Base-by-base conservation (phyloP, 2,888 invertebrate species). In the Phytoseiulus persimilis region DNA sequence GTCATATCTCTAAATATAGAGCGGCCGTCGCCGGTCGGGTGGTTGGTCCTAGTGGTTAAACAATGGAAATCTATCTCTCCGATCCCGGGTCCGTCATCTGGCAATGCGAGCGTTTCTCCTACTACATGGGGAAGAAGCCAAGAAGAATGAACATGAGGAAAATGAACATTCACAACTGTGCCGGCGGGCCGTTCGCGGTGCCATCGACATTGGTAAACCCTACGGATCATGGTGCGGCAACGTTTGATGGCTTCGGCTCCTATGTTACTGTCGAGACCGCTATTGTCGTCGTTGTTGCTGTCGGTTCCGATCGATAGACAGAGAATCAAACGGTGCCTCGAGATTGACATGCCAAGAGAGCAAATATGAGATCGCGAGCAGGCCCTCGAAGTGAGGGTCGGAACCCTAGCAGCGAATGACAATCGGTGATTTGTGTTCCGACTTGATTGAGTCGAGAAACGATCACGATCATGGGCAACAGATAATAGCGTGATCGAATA, bases 61-160 rank as follows among this genome's bases (percentile, higher is more conserved):
- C 87, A 87, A 87, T 87, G 45, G 87, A 87, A 87, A 87, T 87
- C 31, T 87, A 87, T 87, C 87, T 33, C 87, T 1, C 31, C 65
- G 65, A 65, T 65, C 65, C 65, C 18, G 65, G 65, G 65, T 65
- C 65, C 65, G 65, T 65, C 65, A 65, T 65, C 65, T 65, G 65
- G 65, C 65, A 28, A 65, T 65, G 65, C 65, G 65, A 65, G 65
- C 65, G 65, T 46, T 46, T 46, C 46, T 46, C 46, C 46, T 46
- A 46, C 46, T 46, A 46, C 6, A 28, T 11, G 28, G 18, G 18
- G 65, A 65, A 65, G 65, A 65, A 65, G 65, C 65, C 14, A 65
- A 65, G 65, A 65, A 65, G 65, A 65, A 3, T 18, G 65, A 65
- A 65, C 65, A 65, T 28, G 18, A 23, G 65, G 65, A 65, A 65